These are phyloP conservation scores for Mastigias papua DNA, from an alignment of 30 jellyfish, hydroid and myxozoan species.

Conservation along the genomic window DNA sequence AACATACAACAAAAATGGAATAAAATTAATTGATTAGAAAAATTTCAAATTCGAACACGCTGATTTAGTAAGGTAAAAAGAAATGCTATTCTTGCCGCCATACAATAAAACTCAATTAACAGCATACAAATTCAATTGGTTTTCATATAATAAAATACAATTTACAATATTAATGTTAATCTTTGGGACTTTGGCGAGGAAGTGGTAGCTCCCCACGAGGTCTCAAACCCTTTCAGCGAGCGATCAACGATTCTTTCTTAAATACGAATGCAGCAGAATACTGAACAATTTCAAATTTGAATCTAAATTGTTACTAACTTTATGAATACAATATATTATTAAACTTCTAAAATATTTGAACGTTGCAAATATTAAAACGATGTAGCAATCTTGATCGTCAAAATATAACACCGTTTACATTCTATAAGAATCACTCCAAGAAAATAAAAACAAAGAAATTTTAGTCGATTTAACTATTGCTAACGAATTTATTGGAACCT, in stretches of 20 bases:
- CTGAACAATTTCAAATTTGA: conserved; percentile 67
- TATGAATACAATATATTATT: conserved; percentile 69
- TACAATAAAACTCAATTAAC: conserved; percentile 73
- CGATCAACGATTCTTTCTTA: conserved; percentile 63
- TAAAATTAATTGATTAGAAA: conserved; percentile 63
- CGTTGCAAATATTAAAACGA: conserved; percentile 61
- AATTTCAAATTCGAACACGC: conserved; percentile 80
- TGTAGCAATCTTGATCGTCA: conserved; percentile 36
- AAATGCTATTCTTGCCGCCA: conserved; percentile 30
- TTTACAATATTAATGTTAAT: conserved; percentile 61
- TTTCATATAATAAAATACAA: conserved; percentile 68
- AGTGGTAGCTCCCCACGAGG: conserved; percentile 11
- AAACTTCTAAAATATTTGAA: conserved; percentile 77
- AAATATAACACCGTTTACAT: conserved; percentile 25
- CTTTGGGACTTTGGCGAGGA: conserved; percentile 34
- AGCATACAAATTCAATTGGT: conserved; percentile 77
- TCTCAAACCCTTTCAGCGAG: conserved; percentile 7
- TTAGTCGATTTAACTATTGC: background rate
- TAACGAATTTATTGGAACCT: conserved; percentile 22
- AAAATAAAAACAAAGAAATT: conserved; percentile 1
- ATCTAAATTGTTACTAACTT: conserved; percentile 78
- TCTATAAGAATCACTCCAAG: conserved; percentile 65
- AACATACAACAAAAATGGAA: conserved; percentile 66
- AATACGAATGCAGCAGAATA: conserved; percentile 67
- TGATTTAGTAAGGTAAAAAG: conserved; percentile 56